Conservation (phyloP, 2,797 vertebrate species). For the Tamandua tetradactyla region DNA sequence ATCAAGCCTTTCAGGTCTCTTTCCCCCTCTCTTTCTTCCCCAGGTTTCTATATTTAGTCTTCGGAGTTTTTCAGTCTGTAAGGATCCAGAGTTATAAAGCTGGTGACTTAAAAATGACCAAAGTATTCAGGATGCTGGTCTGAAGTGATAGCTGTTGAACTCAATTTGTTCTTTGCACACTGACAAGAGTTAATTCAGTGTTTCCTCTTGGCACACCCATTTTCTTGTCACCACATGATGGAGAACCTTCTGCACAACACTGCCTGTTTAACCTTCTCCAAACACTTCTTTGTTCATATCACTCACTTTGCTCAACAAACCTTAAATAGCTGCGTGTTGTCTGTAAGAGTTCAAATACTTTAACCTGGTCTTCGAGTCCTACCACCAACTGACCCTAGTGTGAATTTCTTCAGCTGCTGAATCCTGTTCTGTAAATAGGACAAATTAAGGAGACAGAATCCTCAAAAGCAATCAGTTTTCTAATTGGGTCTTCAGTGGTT, state of each 20-base stretch:
- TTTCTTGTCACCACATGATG: conserved; percentile 28
- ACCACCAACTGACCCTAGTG: background rate
- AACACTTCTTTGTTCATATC: conserved; percentile 1
- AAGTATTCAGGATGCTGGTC: background rate
- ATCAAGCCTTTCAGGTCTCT: background rate
- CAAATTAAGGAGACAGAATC: background rate
- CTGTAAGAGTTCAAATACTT: background rate
- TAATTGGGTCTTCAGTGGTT: conserved; percentile 55
- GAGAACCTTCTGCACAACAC: background rate
- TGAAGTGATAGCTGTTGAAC: background rate
- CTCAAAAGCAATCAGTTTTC: conserved; percentile 54
- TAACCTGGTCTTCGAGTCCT: background rate
- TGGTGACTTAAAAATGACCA: background rate
- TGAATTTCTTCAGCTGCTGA: background rate
- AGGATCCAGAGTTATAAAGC: background rate
- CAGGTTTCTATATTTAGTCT: background rate
- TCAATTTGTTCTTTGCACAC: background rate
- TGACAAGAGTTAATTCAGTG: background rate
- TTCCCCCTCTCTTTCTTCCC: background rate
- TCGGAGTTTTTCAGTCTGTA: background rate
- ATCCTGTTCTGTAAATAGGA: background rate
- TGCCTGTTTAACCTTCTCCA: background rate
- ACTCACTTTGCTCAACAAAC: conserved; percentile 5
- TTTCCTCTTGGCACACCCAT: conserved; percentile 31
- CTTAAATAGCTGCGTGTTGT: background rate